phyloP scores from a whole-genome alignment of 2,113 vertebrate species.

The Panthera uncia region DNA sequence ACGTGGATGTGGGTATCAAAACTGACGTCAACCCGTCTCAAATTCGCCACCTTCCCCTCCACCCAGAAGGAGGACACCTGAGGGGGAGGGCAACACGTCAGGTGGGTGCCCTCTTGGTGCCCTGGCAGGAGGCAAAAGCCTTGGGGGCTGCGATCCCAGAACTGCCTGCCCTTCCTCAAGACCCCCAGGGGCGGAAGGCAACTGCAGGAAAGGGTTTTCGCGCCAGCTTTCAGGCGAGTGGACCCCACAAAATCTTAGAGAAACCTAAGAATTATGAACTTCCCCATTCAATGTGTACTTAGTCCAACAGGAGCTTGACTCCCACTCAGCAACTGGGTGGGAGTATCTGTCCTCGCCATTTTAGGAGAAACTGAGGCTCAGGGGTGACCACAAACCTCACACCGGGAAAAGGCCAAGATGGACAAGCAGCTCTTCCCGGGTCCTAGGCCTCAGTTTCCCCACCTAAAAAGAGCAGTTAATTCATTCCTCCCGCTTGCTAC shows the following conservation, averaged over 20 bases:
- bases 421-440: neutral
- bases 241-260: neutral
- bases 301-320: neutral
- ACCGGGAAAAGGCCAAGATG: neutral
- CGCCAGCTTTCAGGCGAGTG: neutral
- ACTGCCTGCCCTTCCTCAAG: fast-evolving
- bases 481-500: neutral
- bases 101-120: fast-evolving
- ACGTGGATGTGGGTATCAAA: neutral
- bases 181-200: neutral
- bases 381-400: neutral
- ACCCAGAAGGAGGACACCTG: neutral
- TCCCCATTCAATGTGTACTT: neutral
- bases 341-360: neutral
- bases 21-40: neutral
- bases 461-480: neutral
- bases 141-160: neutral
- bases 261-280: neutral
- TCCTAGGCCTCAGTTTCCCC: constrained; percentile 26
- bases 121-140: neutral
- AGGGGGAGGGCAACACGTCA: neutral
- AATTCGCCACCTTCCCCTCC: neutral
- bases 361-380: neutral
- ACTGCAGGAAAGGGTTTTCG: neutral
- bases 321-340: fast-evolving